A percentile compares a stretch with the other conserved stretches of the same genome.
Conservation (phyloP, 2,113 vertebrate genomes). For the Coturnix japonica region DNA sequence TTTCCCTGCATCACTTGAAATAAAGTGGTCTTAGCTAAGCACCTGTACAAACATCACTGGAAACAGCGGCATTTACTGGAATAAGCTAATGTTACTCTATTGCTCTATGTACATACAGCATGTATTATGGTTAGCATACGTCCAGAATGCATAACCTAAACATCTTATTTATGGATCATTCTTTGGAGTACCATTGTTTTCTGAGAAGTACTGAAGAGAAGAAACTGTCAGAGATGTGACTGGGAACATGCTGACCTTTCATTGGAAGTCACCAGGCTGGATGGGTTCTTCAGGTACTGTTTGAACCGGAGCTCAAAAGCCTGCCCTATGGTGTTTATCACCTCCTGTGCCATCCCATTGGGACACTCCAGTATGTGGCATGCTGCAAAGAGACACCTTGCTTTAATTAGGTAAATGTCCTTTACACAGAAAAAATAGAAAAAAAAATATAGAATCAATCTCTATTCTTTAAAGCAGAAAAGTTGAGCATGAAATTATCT, state of each 20-base stretch:
- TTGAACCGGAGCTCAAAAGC: conserved; percentile 93
- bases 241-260: conserved; percentile 81
- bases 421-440: background rate
- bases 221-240: background rate
- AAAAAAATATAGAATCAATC: background rate
- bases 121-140: background rate
- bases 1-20: background rate
- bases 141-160: background rate
- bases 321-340: conserved; percentile 91
- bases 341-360: conserved; percentile 82
- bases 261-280: conserved; percentile 72
- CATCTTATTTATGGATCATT: background rate
- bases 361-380: conserved; percentile 93
- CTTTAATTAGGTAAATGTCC: background rate
- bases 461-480: background rate
- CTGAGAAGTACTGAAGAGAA: background rate
- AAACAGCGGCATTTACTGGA: background rate
- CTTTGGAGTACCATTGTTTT: background rate
- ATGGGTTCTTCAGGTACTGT: conserved; percentile 86
- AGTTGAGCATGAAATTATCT: background rate
- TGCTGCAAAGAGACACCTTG: conserved; percentile 74
- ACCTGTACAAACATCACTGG: background rate
- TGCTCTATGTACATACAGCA: background rate
- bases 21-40: background rate
- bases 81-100: background rate